phyloP scores from a whole-genome alignment of 1,140 invertebrate genomes.

The Mylabris phalerata region DNA sequence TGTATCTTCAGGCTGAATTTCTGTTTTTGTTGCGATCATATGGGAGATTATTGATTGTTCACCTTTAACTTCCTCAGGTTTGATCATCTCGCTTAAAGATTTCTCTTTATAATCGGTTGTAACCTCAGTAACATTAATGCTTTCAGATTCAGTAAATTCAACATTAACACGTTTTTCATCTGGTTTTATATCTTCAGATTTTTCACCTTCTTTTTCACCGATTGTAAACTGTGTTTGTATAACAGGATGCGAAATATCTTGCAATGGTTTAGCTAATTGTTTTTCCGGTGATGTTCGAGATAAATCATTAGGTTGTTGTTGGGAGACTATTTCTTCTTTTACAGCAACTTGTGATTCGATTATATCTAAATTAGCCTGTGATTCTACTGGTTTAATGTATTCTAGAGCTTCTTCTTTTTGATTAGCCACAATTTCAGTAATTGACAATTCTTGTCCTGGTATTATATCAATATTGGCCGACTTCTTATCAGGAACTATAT shows the following conservation, averaged over 20 bases:
- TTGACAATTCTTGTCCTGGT: conserved; percentile 43
- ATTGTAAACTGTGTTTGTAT: conserved; percentile 42
- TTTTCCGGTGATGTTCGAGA: conserved; percentile 29
- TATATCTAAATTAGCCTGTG: conserved; percentile 40
- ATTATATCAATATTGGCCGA: conserved; percentile 41
- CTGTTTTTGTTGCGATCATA: conserved; percentile 47
- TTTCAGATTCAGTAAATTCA: conserved; percentile 45
- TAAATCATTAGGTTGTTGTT: conserved; percentile 30
- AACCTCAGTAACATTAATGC: conserved; percentile 45
- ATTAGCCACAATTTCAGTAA: conserved; percentile 42
- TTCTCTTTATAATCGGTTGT: conserved; percentile 49
- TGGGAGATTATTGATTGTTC: conserved; percentile 45
- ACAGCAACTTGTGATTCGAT: conserved; percentile 39
- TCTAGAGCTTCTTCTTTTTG: conserved; percentile 36
- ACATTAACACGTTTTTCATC: conserved; percentile 44
- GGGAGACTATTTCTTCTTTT: conserved; percentile 38
- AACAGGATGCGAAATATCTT: conserved; percentile 36
- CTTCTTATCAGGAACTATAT: conserved; percentile 39
- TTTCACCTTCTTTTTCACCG: conserved; percentile 49
- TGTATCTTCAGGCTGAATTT: conserved; percentile 33
- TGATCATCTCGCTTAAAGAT: conserved; percentile 35
- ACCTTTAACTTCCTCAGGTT: conserved; percentile 43
- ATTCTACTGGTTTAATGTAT: conserved; percentile 29
- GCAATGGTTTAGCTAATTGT: conserved; percentile 37
- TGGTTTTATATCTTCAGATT: conserved; percentile 43